Base-by-base conservation (phyloP, 2,113 vertebrate species). In the Heterotilapia buettikoferi region DNA sequence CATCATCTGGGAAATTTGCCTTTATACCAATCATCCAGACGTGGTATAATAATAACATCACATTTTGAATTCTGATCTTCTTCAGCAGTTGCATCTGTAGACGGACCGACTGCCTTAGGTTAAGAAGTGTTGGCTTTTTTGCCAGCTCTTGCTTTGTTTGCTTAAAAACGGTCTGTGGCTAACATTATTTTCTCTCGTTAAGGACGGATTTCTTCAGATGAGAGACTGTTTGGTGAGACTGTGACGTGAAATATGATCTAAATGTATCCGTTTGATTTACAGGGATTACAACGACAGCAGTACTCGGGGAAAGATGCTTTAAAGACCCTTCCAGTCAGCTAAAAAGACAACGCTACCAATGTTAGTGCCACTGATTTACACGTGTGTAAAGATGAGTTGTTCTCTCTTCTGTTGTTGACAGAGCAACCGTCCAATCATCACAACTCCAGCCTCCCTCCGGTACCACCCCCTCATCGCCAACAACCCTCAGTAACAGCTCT, bases 401-500 rank as follows among this genome's bases (percentile, higher is more conserved):
- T 47, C 0, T 18, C 53, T 50, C 89, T 16, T 86, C 11, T 78
- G 9, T 89, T 45, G 31, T 92, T 84, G 1, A 59, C 97, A 99
- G 98, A 99, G 91, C 98, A 99, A 98, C 97, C 97, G 86, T 94
- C 97, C 94, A 98, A 97, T 95, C 97, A 97, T 85, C 99, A 97
- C 95, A 97, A 97, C 95, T 95, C 97, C 83, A 96, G 96, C 56
- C 96, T 99, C 96, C 98, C 98, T 93, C 98, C 98, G 66, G 96
- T 98, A 76, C 98, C 98, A 9, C 98, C 98, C 80, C 95, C 97
- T 95, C 98, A 98, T 92, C 98, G 98, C 95, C 98, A 97, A 92
- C 98, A 98, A 93, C 97, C 98, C 73, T 98, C 97, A 45, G 96
- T 99, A 92, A 99, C 99, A 73, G 98, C 98, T 59, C 98, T 99